Base-by-base conservation (phyloP, 2,888 invertebrate species). In the Taenaris catops region DNA sequence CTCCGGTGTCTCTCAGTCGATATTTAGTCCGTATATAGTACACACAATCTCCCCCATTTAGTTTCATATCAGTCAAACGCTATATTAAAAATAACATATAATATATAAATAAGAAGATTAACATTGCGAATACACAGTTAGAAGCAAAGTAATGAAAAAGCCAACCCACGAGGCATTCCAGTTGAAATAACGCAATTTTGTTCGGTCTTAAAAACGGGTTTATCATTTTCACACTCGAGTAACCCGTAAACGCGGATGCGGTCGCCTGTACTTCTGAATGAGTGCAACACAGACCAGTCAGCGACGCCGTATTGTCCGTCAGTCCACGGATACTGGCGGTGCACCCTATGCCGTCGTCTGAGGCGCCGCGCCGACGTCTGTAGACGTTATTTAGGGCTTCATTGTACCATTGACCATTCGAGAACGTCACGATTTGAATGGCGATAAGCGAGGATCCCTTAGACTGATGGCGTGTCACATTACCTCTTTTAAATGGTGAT, bases 301-400 rank as follows among this genome's bases (percentile, higher is more conserved):
- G 59, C 38, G 39, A 38, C 41, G 53, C 44, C 25, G 72, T 66
- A 84, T 84, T 84, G 83, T 84, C 67, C 64, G 80, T 84, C 84
- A 83, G 61, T 84, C 75, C 51, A 40, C 43, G 46, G 42, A 51
- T n/a, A n/a, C 37, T 54, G 51, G 53, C 57, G 54, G 61, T 61
- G 58, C 58, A 55, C 56, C 54, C 51, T 48, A 51, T 43, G 60
- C 64, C 74, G 75, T 78, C 73, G 47, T 55, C 63, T 63, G 63
- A 73, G 84, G 83, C 81, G 81, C 81, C 81, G 70, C 56, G 53
- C 66, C 61, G 79, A 81, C 80, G 65, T 70, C 72, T 58, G 24
- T 55, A 38, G 53, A 62, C 61, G 76, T 84, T 79, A 84, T 84
- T 84, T 84, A 84, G 62, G 58, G 75, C 72, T 67, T 81, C 79